Base-by-base conservation (phyloP, 2,888 invertebrate species). In the Dasypolia templi region DNA sequence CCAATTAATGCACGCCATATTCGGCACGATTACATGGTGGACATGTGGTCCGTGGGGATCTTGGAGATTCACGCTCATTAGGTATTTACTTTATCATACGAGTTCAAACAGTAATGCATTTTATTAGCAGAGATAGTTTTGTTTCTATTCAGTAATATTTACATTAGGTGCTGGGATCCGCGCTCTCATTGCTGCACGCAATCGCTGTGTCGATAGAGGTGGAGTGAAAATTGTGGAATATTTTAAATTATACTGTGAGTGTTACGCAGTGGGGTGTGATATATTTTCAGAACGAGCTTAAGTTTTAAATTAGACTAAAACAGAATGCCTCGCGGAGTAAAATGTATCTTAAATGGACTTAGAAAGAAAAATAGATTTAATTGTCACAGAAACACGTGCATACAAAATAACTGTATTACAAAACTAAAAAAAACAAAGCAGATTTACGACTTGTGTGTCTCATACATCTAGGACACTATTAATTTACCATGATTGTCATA, bases 1-100 rank as follows among this genome's bases (percentile, higher is more conserved):
- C 92, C 93, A 93, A 93, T 93, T 93, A 93, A 90, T 87, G 89
- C 84, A 87, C 80, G 88, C 88, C 89, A 89, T 90, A 93, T 92
- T 91, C 90, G 86, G 82, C 82, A 89, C 89, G 89, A 93, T 93
- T 91, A 92, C 91, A n/a, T n/a, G n/a, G n/a, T n/a, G n/a, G n/a
- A n/a, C n/a, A 87, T 77, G 86, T 83, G 79, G 51, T 83, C 91
- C 85, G 79, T 78, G 82, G 90, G 91, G 91, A 89, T 79, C 84
- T 85, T 66, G 70, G 70, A 76, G 81, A 77, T 53, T 78, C 79
- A 72, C 74, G 66, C 79, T 83, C 79, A 85, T 84, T 79, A 79
- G n/a, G n/a, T 84, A 77, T 75, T 83, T 58, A 82, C 72, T 76
- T 77, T 72, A 77, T 81, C 72, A 81, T 69, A 66, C 66, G 65